phyloP scores from a whole-genome alignment of 1,140 invertebrate genomes.

The Thalassaphorura encarpata region DNA sequence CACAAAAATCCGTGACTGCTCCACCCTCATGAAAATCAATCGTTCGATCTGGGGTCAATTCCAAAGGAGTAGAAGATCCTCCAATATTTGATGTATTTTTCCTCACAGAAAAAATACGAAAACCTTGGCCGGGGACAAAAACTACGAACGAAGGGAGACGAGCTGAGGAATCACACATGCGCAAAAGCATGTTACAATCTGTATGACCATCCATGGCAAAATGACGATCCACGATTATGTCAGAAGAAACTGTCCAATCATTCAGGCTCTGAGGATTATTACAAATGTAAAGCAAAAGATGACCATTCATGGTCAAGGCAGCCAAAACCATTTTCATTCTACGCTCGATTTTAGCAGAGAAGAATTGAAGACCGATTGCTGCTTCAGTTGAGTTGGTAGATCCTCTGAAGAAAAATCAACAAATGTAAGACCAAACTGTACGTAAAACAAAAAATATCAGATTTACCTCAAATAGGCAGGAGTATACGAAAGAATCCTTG shows the following conservation, averaged over 20 bases:
- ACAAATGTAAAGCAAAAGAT: slow-evolving; percentile 21
- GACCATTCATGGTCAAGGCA: slow-evolving; percentile 29
- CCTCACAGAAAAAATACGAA: slow-evolving; percentile 25
- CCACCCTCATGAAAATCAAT: no score
- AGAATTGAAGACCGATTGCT: slow-evolving; percentile 21
- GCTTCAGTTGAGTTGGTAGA: slow-evolving; percentile 13
- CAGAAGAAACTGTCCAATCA: slow-evolving; percentile 16
- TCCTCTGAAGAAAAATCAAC: background rate
- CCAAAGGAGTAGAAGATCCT: no score
- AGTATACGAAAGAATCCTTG: slow-evolving; percentile 14
- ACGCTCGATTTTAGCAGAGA: slow-evolving; percentile 15
- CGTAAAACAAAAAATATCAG: no score
- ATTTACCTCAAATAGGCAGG: slow-evolving; percentile 19
- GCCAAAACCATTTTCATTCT: slow-evolving; percentile 14
- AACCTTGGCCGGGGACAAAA: slow-evolving; percentile 23
- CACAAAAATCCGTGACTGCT: slow-evolving; percentile 25
- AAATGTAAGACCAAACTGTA: no score
- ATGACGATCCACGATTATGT: slow-evolving; percentile 12
- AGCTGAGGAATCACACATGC: slow-evolving; percentile 2
- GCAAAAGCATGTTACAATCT: slow-evolving; percentile 24
- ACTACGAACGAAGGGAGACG: slow-evolving; percentile 20
- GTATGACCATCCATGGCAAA: slow-evolving; percentile 12
- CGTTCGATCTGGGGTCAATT: no score
- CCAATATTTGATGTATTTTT: no score
- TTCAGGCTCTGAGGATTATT: slow-evolving; percentile 10